Percentiles rank a stretch among this genome's conserved stretches.
phyloP scores from a whole-genome alignment of 2,113 vertebrate genomes.

The Amphiprion percula region DNA sequence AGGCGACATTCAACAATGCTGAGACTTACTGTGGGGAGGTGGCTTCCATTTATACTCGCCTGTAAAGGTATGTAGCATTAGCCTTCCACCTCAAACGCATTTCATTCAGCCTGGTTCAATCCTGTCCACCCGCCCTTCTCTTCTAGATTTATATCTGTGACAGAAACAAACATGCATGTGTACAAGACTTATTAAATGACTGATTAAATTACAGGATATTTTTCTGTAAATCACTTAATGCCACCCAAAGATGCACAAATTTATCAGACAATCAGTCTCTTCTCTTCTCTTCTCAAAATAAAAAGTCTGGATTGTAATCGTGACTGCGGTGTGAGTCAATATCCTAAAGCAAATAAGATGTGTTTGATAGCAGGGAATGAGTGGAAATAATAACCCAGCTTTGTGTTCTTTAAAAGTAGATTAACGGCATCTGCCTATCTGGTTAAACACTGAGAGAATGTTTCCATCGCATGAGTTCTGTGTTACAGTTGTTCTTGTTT shows the following conservation, averaged over 20 bases:
- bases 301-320: constrained; percentile 8
- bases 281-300: constrained; percentile 7
- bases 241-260: background rate
- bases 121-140: background rate
- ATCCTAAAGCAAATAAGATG: constrained; percentile 26
- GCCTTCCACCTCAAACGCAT: background rate
- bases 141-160: no score
- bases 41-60: background rate
- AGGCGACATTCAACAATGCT: background rate
- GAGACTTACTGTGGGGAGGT: background rate
- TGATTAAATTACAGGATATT: no score
- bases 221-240: no score
- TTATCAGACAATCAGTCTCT: background rate
- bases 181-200: no score
- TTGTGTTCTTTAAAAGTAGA: background rate
- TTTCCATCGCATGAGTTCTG: background rate
- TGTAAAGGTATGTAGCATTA: no score
- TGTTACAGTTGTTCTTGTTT: constrained; percentile 19
- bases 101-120: background rate
- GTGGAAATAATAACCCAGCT: constrained; percentile 25
- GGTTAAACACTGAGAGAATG: constrained; percentile 30
- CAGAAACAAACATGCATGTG: background rate
- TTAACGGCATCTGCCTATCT: constrained; percentile 12
- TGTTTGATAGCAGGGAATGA: constrained; percentile 3
- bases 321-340: constrained; percentile 5